Conservation (phyloP, 2,113 vertebrate genomes). For the Scopus umbretta region DNA sequence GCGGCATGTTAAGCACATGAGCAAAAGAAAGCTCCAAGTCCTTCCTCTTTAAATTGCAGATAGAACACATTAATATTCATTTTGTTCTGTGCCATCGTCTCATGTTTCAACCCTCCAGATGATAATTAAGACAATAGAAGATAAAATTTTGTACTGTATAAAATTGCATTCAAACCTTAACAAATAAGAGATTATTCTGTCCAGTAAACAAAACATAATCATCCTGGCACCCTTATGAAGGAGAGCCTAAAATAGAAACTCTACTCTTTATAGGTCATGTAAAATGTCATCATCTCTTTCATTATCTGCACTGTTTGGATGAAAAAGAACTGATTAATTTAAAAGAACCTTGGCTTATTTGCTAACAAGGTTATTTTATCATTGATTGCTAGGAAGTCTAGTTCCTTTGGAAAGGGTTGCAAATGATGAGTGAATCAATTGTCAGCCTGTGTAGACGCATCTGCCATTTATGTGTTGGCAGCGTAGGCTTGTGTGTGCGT, state of each 20-base stretch:
- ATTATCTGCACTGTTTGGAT: slow-evolving; percentile 51
- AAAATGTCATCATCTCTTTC: slow-evolving; percentile 43
- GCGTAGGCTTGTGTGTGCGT: neutral
- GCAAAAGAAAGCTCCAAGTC: slow-evolving; percentile 4
- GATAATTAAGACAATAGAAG: slow-evolving; percentile 43
- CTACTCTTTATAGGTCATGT: slow-evolving; percentile 42
- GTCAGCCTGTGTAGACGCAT: neutral
- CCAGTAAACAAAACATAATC: slow-evolving; percentile 59
- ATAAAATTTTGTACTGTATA: slow-evolving; percentile 30
- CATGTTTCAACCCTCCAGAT: slow-evolving; percentile 16
- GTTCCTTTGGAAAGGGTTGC: neutral
- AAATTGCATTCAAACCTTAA: slow-evolving; percentile 35
- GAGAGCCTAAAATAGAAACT: slow-evolving; percentile 49
- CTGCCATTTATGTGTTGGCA: neutral
- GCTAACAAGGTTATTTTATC: slow-evolving; percentile 28
- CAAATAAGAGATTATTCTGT: slow-evolving; percentile 61
- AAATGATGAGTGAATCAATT: slow-evolving; percentile 13
- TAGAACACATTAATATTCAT: neutral
- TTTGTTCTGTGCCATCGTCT: neutral
- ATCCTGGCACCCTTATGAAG: slow-evolving; percentile 24
- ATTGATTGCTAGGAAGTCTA: neutral
- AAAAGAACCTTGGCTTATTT: slow-evolving; percentile 42
- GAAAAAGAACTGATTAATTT: slow-evolving; percentile 59
- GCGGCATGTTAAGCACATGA: neutral
- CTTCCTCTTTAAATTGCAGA: slow-evolving; percentile 21